Base-by-base conservation (phyloP, 2,797 vertebrate genomes). In the Amniataba percoides region DNA sequence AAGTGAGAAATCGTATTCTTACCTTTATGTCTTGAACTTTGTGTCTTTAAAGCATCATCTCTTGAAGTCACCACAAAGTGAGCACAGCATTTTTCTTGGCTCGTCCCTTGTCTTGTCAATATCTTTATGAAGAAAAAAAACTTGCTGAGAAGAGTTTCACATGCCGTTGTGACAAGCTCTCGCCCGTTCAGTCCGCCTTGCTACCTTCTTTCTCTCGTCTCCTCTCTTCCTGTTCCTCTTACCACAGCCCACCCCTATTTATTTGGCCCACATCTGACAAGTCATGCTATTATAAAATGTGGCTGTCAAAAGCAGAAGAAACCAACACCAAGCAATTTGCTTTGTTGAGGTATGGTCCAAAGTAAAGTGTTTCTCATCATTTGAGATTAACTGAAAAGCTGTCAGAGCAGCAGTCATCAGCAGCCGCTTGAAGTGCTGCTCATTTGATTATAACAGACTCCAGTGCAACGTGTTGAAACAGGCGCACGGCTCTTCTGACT, bases 171-270 rank as follows among this genome's bases (percentile, higher is more conserved):
- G 81, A 86, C 66, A 31, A 83, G 77, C 77, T 82, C 76, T 88
- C 64, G 27, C 55, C 68, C 74, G 77, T 67, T 80, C 75, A 81
- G 85, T 66, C 82, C 84, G 83, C 71, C 65, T 85, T 69, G 39
- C 79, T 71, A 79, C 83, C 84, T 89, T 80, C 73, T 82, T 63
- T 80, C 68, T 78, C 82, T 85, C 82, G 11, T 71, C 84, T 89
- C 86, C 53, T 92, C 90, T 95, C 95, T 96, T 95, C 94, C 95
- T 96, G 93, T 96, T 96, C 92, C 94, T 95, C 93, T 94, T 90
- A 79, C 81, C 86, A 86, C 82, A 92, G 84, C 91, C 92, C 93
- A 93, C 91, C 91, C 93, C 88, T 92, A 86, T 88, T 89, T 87
- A 88, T 73, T 70, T 81, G 60, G 46, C 89, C 88, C 84, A 79